A percentile compares a stretch with the other conserved stretches of the same genome.
phyloP scores from a whole-genome alignment of 2,888 invertebrate genomes.

The Papilio demoleus region DNA sequence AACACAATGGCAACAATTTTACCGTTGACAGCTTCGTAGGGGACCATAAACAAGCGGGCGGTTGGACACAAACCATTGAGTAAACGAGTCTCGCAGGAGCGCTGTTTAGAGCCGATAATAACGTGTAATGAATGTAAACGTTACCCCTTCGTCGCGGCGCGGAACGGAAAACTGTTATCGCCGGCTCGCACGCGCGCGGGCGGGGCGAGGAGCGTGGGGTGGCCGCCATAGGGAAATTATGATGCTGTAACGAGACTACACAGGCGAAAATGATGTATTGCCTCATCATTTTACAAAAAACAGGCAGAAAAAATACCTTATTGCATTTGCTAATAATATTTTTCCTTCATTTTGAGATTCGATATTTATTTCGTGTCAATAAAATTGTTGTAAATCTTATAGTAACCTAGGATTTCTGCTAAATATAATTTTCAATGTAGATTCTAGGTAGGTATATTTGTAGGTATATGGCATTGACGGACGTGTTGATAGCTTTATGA shows the following conservation, averaged over 20 bases:
- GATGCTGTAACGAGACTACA: slow-evolving; percentile 21
- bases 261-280: slow-evolving; percentile 15
- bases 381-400: no score
- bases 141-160: slow-evolving; percentile 59
- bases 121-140: slow-evolving; percentile 76
- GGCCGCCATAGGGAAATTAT: slow-evolving; percentile 26
- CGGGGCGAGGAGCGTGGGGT: slow-evolving; percentile 40
- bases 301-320: not conserved
- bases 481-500: slow-evolving; percentile 55
- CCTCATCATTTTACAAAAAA: not conserved
- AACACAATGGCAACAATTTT: slow-evolving; percentile 38
- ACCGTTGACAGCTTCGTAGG: slow-evolving; percentile 32
- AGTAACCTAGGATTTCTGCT: not conserved
- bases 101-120: slow-evolving; percentile 77
- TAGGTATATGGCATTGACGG: slow-evolving; percentile 21
- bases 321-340: not conserved
- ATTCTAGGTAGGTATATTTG: not conserved
- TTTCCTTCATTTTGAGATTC: no score
- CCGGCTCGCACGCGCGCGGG: slow-evolving; percentile 62
- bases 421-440: not conserved
- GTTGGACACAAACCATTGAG: slow-evolving; percentile 65
- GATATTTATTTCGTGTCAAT: no score
- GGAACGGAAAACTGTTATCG: slow-evolving; percentile 74
- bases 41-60: slow-evolving; percentile 52
- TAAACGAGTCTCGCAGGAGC: slow-evolving; percentile 68